Evolutionary conservation across 2,797 vertebrate genomes (phyloP).

Genomic region (Gorsachius magnificus): DNA sequence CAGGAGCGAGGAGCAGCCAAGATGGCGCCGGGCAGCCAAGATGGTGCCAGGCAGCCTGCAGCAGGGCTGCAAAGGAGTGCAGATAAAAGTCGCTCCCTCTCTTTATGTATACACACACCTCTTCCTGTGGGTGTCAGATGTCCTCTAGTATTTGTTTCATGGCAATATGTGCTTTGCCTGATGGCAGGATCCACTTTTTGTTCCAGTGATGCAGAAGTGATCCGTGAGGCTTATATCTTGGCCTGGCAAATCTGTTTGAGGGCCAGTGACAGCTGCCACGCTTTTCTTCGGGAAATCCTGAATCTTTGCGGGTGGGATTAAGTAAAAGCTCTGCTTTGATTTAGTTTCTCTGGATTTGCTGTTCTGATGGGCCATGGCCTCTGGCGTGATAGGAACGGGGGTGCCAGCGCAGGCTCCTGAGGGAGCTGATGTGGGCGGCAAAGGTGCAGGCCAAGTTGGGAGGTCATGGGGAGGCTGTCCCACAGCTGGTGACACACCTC

Average conservation of each 20-base stretch:
- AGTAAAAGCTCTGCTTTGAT: constrained; percentile 31
- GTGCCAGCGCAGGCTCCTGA: not conserved
- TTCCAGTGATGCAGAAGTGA: constrained; percentile 7
- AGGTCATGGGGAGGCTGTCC: not conserved
- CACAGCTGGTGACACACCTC: not conserved
- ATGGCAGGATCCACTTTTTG: not conserved
- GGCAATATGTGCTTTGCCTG: not conserved
- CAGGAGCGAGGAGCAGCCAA: not conserved
- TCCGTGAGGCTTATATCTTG: not conserved
- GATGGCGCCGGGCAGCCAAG: not conserved
- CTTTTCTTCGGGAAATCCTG: constrained; percentile 44
- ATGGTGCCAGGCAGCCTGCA: not conserved
- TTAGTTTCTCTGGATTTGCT: not conserved
- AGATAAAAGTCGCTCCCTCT: not conserved
- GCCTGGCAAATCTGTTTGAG: not conserved
- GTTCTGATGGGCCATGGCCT: not conserved
- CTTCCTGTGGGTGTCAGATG: not conserved
- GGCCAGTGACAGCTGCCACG: constrained; percentile 27
- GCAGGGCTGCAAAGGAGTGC: rapidly evolving
- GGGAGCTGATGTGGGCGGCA: not conserved
- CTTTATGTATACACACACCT: not conserved
- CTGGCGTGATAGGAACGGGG: not conserved
- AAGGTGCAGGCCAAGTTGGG: not conserved
- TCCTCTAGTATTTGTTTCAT: not conserved
- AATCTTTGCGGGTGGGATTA: constrained; percentile 1